Evolutionary conservation across 1,140 invertebrate genomes (phyloP), one percentile per base, ranked within the genome.

Genomic region (Teleopsis dalmanni): DNA sequence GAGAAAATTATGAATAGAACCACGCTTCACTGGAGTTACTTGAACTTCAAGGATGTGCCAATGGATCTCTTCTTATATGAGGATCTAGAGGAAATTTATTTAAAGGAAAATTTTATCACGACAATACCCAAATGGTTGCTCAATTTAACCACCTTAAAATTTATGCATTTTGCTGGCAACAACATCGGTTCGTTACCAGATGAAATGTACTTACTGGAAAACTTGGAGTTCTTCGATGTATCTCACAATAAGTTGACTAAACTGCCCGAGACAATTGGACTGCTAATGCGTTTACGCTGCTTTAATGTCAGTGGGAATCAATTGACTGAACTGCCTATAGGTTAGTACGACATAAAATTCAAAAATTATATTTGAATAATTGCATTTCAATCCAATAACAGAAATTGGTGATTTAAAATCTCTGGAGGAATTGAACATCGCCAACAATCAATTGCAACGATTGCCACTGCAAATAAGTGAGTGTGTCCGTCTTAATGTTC

Each of bases 91-190:
- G 67, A 70, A 49, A 42, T 50, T 11, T 50, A 50, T 36, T 54
- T 70, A 7, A 70, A 70, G 46, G 67, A 70, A 51, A 70, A 70
- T 49, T 70, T 57, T 33, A 69, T 70, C n/a, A 57, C 62, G 6
- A 55, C 58, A 7, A 65, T 70, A 50, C 67, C 67, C 33, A 58
- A 64, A 35, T 70, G 67, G 67, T 38, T 70, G 50, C 51, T 70
- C 3, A 62, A 67, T 44, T 60, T 69, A 35, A 65, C 60, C 3
- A 65, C 65, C 16, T 56, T 70, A 8, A 63, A 59, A 42, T 70
- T 70, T 18, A 64, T 70, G 8, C 67, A 70, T 35, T 25, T 70
- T 41, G 58, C 64, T 14, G 67, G 67, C 8, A 70, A 70, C 42
- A 59, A 64, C 55, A 51, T 70, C 2, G 56, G 41, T 9, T 53